phyloP scores from a whole-genome alignment of 1,140 invertebrate species.

The Achatina immaculata region DNA sequence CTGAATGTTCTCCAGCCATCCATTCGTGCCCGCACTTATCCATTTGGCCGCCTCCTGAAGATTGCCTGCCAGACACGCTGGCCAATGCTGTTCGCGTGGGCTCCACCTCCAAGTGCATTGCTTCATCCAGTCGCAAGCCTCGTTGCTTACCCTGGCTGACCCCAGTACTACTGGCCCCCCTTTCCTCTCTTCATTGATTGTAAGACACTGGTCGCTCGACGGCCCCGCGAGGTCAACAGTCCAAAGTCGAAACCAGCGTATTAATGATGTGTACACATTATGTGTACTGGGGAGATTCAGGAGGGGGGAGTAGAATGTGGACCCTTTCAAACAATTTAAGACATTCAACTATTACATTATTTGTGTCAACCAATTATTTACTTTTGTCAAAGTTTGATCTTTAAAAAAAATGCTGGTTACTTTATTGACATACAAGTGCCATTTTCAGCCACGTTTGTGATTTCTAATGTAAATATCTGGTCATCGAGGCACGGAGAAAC shows the following conservation, averaged over 20 bases:
- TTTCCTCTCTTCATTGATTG: conserved; percentile 41
- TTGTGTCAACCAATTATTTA: background rate
- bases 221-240: conserved; percentile 29
- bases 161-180: conserved; percentile 46
- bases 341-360: background rate
- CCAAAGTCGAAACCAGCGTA: background rate
- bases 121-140: conserved; percentile 1
- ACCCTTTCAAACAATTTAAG: background rate
- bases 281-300: background rate
- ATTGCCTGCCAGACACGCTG: conserved; percentile 20
- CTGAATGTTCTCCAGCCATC: no score
- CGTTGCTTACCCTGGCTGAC: conserved; percentile 41
- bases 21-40: no score
- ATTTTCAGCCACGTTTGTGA: no score
- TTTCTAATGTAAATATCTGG: no score
- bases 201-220: no score
- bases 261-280: background rate
- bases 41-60: conserved; percentile 34
- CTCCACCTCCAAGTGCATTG: conserved; percentile 25
- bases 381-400: background rate
- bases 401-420: background rate
- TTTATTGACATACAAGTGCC: background rate
- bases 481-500: no score
- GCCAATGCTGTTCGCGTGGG: conserved; percentile 10
- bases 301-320: background rate